phyloP scores from a whole-genome alignment of 2,113 vertebrate genomes.

The Ahaetulla prasina region DNA sequence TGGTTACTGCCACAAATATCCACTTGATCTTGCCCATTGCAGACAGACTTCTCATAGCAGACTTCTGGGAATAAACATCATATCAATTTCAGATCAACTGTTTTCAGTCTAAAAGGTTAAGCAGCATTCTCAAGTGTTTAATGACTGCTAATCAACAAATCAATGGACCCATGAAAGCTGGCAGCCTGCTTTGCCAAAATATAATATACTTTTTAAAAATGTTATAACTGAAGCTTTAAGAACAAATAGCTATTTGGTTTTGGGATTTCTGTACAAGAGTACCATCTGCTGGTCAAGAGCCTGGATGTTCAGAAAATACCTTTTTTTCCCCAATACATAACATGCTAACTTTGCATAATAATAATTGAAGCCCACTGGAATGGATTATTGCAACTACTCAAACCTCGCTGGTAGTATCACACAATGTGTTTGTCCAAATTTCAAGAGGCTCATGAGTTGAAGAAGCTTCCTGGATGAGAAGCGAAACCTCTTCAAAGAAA shows the following conservation, averaged over 20 bases:
- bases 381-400: not conserved
- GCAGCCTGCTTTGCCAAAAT: not conserved
- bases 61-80: not conserved
- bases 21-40: accelerated
- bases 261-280: slow-evolving; percentile 36
- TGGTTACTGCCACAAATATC: not conserved
- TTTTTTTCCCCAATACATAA: not conserved
- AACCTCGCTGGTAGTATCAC: not conserved
- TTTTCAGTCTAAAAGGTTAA: slow-evolving; percentile 6
- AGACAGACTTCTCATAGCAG: not conserved
- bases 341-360: not conserved
- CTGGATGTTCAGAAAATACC: not conserved
- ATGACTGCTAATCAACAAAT: slow-evolving; percentile 37
- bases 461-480: too few relatives aligned
- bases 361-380: not conserved
- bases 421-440: not conserved
- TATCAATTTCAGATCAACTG: slow-evolving; percentile 12
- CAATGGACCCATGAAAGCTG: slow-evolving; percentile 5
- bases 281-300: slow-evolving; percentile 39
- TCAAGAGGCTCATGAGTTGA: too few relatives aligned
- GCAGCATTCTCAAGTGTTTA: not conserved
- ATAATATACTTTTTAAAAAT: not conserved
- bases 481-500: too few relatives aligned
- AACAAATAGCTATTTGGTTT: not conserved
- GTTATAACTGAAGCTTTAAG: not conserved